These are phyloP conservation scores for Corvus cornix DNA, from an alignment of 2,113 vertebrate genomes.

Conservation along the genomic window DNA sequence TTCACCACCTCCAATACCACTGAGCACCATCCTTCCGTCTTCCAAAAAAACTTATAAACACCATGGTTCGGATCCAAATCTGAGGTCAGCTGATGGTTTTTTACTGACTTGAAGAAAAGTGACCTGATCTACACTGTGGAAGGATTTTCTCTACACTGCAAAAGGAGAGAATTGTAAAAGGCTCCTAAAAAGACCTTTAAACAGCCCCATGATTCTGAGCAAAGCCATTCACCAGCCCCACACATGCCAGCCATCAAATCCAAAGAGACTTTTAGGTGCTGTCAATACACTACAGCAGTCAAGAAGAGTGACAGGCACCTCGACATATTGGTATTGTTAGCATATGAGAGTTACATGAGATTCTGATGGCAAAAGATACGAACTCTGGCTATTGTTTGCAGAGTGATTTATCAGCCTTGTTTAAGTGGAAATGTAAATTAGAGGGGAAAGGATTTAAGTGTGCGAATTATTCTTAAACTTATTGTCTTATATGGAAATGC, in stretches of 20 bases:
- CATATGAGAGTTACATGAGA: background rate
- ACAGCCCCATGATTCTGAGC: background rate
- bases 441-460: background rate
- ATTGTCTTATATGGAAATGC: background rate
- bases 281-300: background rate
- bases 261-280: background rate
- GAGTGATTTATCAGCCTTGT: background rate
- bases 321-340: background rate
- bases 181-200: background rate
- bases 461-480: background rate
- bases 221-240: background rate
- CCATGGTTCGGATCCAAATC: background rate
- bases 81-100: background rate
- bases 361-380: background rate
- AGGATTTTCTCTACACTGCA: background rate
- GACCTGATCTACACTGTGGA: background rate
- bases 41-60: background rate
- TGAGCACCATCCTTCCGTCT: background rate
- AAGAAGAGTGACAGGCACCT: background rate
- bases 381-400: background rate
- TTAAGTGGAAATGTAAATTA: background rate
- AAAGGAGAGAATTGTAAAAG: background rate
- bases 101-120: background rate
- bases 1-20: background rate
- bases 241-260: background rate